Base-by-base conservation (phyloP, 2,113 vertebrate genomes). In the Cottus gobio region DNA sequence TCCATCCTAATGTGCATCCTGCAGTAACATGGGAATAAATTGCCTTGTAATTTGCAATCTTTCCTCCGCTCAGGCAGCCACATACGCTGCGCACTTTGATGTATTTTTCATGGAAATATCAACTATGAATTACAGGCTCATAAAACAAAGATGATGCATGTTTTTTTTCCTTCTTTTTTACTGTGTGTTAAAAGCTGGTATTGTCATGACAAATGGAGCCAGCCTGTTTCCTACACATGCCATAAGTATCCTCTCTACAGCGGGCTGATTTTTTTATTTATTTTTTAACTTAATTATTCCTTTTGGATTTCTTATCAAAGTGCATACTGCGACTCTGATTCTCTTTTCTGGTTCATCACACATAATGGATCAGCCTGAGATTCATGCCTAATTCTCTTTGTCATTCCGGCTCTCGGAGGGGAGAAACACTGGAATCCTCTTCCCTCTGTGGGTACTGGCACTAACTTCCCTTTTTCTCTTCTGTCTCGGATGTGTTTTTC, bases 221-320 rank as follows among this genome's bases (percentile, higher is more conserved):
- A 30, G 44, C 42, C 37, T 26, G 30, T 18, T 31, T 67, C 15
- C 36, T 54, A 36, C 66, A 77, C 65, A 80, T 78, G 61, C 62
- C 28, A 60, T 26, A 0, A 72, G 62, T 50, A 58, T 60, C 58
- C 57, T 7, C 30, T 68, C 79, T 80, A 60, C 66, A 60, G 76
- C 7, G 0, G 57, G 37, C 7, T 48, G 37, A 64, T 85, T 83
- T 79, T 77, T 80, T 57, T 80, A 0, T 46, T 20, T 42, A 12
- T 69, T 69, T 71, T 28, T 44, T 65, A 7, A 42, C 75, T 89
- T 82, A 67, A 58, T 70, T 81, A 90, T 91, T 87, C 87, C 75
- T 74, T 87, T 89, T 90, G 72, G 84, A 85, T 82, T 78, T 57
- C 77, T 77, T 79, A 84, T 91, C 87, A 89, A 92, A 91, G 90